phyloP scores from a whole-genome alignment of 2,888 invertebrate species.

The Metallyticus violacea region DNA sequence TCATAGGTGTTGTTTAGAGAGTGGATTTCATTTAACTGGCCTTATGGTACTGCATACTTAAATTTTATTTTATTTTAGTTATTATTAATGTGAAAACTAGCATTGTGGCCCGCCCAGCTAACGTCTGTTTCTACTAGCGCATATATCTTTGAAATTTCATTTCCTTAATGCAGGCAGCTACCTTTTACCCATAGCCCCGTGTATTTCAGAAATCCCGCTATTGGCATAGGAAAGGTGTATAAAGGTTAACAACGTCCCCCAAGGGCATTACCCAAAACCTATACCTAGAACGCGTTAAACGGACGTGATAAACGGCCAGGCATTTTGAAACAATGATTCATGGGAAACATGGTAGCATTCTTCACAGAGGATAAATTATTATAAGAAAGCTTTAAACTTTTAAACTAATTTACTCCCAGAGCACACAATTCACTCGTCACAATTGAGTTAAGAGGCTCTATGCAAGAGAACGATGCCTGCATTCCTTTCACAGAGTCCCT shows the following conservation, averaged over 20 bases:
- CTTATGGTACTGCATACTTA: too few species aligned
- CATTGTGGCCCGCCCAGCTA: too few species aligned
- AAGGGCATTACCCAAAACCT: background rate
- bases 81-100: too few species aligned
- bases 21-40: too few species aligned
- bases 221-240: background rate
- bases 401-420: background rate
- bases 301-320: background rate
- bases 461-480: background rate
- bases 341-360: too few species aligned
- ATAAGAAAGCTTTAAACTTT: background rate
- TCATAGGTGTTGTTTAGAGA: too few species aligned
- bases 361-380: background rate
- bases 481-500: background rate
- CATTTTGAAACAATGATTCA: background rate
- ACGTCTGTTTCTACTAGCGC: background rate
- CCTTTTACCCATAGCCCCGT: background rate
- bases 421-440: background rate
- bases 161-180: background rate
- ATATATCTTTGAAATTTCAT: background rate
- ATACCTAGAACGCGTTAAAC: background rate
- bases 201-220: background rate
- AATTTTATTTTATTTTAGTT: too few species aligned
- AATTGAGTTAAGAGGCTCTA: background rate
- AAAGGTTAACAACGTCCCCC: background rate